Percentiles rank a stretch among this genome's conserved stretches.
Evolutionary conservation across 2,113 vertebrate species (phyloP).

Genomic region (Nesoenas mayeri): DNA sequence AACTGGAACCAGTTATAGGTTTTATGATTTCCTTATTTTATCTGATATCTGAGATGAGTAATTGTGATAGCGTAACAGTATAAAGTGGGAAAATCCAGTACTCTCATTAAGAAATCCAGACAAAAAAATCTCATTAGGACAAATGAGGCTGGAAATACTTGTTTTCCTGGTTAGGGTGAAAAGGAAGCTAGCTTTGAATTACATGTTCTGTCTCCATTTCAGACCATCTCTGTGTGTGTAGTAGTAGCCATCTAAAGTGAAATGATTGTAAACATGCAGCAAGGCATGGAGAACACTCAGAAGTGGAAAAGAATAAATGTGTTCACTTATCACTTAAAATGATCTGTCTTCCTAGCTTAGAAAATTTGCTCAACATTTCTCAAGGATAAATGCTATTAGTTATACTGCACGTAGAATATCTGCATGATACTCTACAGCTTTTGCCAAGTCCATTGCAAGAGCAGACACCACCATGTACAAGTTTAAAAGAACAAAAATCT

Average conservation of each 20-base stretch:
- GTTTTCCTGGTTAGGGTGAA: neutral
- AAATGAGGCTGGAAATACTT: neutral
- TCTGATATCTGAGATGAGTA: neutral
- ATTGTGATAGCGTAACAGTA: neutral
- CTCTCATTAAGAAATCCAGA: neutral
- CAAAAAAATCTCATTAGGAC: neutral
- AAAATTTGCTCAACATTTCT: neutral
- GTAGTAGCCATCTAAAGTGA: neutral
- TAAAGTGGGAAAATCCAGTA: neutral
- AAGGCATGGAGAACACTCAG: neutral
- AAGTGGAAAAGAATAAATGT: neutral
- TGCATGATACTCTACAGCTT: neutral
- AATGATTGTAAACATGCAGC: neutral
- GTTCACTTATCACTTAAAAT: neutral
- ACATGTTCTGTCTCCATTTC: neutral
- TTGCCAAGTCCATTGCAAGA: neutral
- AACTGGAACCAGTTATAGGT: neutral
- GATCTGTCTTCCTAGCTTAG: neutral
- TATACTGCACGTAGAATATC: neutral
- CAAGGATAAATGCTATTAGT: neutral
- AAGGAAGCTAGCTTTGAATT: neutral
- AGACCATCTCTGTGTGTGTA: neutral
- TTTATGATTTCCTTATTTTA: neutral
- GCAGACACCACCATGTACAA: neutral
- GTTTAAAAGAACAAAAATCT: slow-evolving; percentile 61